These are phyloP conservation scores for Thecocarcelia acutangulata DNA, from an alignment of 2,888 invertebrate genomes.

Conservation along the genomic window DNA sequence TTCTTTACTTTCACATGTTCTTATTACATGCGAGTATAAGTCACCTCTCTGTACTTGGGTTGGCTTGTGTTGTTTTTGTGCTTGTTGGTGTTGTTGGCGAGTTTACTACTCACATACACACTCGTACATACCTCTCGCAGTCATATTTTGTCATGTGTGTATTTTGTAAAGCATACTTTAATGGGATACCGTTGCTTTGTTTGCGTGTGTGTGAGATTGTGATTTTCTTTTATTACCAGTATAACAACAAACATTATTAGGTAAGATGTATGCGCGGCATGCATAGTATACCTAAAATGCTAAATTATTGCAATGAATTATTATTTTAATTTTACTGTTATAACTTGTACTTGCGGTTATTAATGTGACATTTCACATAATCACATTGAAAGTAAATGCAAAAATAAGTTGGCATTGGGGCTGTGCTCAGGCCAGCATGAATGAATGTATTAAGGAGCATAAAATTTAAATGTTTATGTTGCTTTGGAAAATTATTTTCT, in stretches of 20 bases:
- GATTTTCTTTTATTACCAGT: conserved; percentile 13
- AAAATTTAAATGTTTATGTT: no score
- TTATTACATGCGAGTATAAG: conserved; percentile 19
- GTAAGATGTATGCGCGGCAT: conserved; percentile 43
- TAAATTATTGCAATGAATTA: conserved; percentile 79
- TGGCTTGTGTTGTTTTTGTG: conserved; percentile 4
- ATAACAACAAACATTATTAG: conserved; percentile 44
- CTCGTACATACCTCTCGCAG: conserved; percentile 1
- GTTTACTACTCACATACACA: no score
- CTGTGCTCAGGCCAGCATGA: not conserved
- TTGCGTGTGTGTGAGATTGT: conserved; percentile 32
- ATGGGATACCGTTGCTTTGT: conserved; percentile 6
- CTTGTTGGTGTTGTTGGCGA: conserved; percentile 6
- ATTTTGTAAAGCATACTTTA: conserved; percentile 44
- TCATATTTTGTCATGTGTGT: conserved; percentile 24
- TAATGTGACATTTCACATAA: conserved; percentile 75
- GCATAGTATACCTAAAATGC: conserved; percentile 73
- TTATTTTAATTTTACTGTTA: conserved; percentile 77
- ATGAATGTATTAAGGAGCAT: not conserved
- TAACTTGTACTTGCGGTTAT: conserved; percentile 74
- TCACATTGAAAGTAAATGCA: conserved; percentile 14
- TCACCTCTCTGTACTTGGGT: not conserved
- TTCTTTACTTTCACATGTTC: conserved; percentile 36
- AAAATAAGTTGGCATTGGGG: not conserved
- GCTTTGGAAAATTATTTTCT: no score